These are phyloP conservation scores for Ceuthmochares aereus DNA, from an alignment of 2,113 vertebrate genomes.

Conservation along the genomic window DNA sequence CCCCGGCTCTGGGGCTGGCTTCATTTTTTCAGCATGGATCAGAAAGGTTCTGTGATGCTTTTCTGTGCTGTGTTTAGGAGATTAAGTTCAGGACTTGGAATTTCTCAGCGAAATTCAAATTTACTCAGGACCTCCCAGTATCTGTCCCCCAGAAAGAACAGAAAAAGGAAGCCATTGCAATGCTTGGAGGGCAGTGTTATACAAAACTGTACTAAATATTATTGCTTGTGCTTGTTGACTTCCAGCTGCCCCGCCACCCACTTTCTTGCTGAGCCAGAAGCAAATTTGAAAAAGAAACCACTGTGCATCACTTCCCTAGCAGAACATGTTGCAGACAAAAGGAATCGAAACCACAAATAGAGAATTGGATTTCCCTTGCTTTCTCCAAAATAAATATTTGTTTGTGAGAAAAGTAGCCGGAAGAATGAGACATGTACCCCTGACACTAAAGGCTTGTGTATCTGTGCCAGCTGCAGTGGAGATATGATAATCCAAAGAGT, in stretches of 20 bases:
- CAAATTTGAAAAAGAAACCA: conserved; percentile 63
- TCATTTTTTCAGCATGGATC: background rate
- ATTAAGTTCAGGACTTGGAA: background rate
- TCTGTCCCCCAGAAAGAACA: background rate
- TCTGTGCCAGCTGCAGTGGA: conserved; percentile 7
- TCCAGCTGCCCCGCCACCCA: conserved; percentile 58
- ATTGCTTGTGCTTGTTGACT: conserved; percentile 44
- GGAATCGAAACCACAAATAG: conserved; percentile 62
- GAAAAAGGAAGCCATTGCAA: conserved; percentile 1
- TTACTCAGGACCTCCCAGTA: conserved; percentile 10
- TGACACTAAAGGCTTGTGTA: conserved; percentile 12
- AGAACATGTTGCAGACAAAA: conserved; percentile 68
- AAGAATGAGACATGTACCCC: conserved; percentile 48
- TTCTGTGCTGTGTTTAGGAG: background rate
- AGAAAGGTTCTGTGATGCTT: background rate
- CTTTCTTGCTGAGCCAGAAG: conserved; percentile 62
- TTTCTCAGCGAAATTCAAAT: background rate
- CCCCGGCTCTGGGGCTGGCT: background rate
- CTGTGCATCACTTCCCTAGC: conserved; percentile 65
- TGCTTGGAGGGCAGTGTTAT: background rate
- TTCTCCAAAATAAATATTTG: conserved; percentile 75
- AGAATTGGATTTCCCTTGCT: conserved; percentile 69
- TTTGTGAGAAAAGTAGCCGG: conserved; percentile 51
- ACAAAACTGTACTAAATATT: conserved; percentile 43
- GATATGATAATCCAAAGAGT: background rate